A percentile compares a stretch with the other conserved stretches of the same genome.
Conservation (phyloP, 2,888 invertebrate species). For the Philhelius pedissequus region DNA sequence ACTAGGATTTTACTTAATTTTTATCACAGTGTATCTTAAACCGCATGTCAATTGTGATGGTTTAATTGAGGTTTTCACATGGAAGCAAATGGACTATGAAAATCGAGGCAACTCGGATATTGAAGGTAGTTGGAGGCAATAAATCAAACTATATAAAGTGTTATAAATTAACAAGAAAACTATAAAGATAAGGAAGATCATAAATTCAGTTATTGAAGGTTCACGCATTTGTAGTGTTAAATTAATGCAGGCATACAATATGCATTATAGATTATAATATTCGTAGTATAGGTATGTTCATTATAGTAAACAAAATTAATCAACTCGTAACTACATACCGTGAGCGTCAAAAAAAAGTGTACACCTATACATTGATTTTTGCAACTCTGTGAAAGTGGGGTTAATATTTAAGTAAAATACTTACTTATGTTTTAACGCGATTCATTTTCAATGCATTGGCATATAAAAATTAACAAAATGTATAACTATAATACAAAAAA, state of each 20-base stretch:
- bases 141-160: background rate
- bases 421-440: no score
- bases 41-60: constrained; percentile 48
- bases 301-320: background rate
- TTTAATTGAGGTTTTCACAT: constrained; percentile 75
- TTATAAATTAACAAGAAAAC: background rate
- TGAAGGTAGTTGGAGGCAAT: background rate
- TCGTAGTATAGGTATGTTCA: no score
- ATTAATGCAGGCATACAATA: background rate
- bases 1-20: background rate
- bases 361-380: no score
- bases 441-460: no score
- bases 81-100: constrained; percentile 77
- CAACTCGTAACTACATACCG: no score
- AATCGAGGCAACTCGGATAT: constrained; percentile 70
- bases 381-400: no score
- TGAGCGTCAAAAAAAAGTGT: no score
- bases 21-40: background rate
- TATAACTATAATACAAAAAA: no score
- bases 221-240: background rate
- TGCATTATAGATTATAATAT: background rate
- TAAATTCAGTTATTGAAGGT: background rate
- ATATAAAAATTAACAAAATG: no score
- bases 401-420: no score
- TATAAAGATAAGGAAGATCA: background rate